Evolutionary conservation across 1,140 invertebrate genomes (phyloP).

Genomic region (Neodiprion pinetum): DNA sequence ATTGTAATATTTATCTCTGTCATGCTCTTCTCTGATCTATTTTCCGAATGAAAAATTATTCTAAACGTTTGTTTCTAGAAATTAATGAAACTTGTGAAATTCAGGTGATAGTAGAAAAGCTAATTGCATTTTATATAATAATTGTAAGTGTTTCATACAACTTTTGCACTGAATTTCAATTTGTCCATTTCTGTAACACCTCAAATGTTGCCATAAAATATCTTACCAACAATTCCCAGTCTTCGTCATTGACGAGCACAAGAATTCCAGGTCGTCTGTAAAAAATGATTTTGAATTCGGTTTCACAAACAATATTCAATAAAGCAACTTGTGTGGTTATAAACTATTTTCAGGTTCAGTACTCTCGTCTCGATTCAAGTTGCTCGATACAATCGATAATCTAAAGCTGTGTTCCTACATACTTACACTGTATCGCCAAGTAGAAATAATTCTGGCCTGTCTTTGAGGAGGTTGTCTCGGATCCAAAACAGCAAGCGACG

Average conservation of each 20-base stretch:
- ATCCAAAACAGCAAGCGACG: slow-evolving; percentile 80
- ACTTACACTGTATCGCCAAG: slow-evolving; percentile 82
- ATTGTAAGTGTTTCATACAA: too few species aligned
- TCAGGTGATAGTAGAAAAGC: too few species aligned
- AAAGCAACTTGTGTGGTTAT: background rate
- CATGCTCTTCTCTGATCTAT: too few species aligned
- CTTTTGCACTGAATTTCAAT: too few species aligned
- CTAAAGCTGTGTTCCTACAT: too few species aligned
- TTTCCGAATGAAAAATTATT: too few species aligned
- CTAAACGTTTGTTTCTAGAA: too few species aligned
- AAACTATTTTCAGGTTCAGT: background rate
- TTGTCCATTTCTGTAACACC: background rate
- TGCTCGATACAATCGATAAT: slow-evolving; percentile 3
- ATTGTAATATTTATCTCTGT: too few species aligned
- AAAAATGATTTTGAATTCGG: slow-evolving; percentile 30
- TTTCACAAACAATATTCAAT: slow-evolving; percentile 11
- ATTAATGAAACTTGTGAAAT: too few species aligned
- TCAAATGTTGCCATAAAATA: background rate
- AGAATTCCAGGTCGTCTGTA: slow-evolving; percentile 88
- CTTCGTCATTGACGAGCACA: slow-evolving; percentile 89
- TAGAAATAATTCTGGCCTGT: slow-evolving; percentile 89
- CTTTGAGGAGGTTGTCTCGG: slow-evolving; percentile 82
- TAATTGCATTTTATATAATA: too few species aligned
- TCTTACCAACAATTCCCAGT: slow-evolving; percentile 89
- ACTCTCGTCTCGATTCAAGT: background rate